Conservation (phyloP, 2,797 vertebrate genomes). For the Choloepus didactylus region DNA sequence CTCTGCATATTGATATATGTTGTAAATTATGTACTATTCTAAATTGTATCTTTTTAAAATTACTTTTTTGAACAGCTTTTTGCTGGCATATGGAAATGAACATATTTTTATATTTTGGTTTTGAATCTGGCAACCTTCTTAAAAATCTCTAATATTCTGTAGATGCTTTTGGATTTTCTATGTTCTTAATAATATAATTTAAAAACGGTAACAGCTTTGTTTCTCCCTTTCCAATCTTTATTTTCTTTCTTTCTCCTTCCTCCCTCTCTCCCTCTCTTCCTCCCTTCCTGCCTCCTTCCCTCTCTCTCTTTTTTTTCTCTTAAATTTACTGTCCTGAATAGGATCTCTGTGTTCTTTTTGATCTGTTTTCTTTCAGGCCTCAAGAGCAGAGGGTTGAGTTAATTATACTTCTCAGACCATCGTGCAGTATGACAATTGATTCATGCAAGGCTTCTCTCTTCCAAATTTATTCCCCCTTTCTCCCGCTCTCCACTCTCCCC, state of each 20-base stretch:
- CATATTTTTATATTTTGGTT: background rate
- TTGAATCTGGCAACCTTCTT: background rate
- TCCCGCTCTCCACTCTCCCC: background rate
- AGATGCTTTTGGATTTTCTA: background rate
- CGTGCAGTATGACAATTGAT: background rate
- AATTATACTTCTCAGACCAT: conserved; percentile 24
- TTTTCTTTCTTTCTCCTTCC: background rate
- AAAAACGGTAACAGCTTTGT: background rate
- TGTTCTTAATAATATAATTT: background rate
- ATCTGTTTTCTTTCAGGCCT: background rate
- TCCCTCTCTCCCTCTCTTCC: too few relatives aligned
- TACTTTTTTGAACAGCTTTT: background rate
- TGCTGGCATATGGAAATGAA: background rate
- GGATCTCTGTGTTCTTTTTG: background rate
- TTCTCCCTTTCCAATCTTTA: background rate
- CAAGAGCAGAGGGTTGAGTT: conserved; percentile 21
- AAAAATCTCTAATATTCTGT: background rate
- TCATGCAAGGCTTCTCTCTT: background rate
- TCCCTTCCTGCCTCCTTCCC: too few relatives aligned
- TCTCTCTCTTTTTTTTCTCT: too few relatives aligned
- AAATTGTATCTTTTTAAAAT: background rate
- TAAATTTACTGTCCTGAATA: too few relatives aligned
- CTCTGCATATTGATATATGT: background rate
- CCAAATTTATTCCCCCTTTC: background rate
- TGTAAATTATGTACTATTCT: background rate